These are phyloP conservation scores for Premnoplex brunnescens DNA, from an alignment of 2,797 vertebrate species.

Conservation along the genomic window DNA sequence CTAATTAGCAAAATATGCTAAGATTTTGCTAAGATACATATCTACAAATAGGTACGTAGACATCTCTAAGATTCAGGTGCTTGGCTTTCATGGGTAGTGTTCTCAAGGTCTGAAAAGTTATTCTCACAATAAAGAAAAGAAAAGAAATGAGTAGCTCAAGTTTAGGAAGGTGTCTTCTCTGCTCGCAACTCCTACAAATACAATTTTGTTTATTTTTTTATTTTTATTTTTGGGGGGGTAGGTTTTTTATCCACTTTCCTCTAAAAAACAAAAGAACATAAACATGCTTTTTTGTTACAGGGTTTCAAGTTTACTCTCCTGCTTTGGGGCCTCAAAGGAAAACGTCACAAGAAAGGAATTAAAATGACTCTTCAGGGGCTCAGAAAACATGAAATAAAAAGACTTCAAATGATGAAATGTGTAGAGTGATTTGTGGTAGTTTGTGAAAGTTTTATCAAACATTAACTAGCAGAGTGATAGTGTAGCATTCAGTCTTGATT, in stretches of 20 bases:
- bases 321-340: slow-evolving; percentile 58
- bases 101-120: neutral
- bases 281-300: slow-evolving; percentile 40
- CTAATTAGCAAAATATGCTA: neutral
- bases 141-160: neutral
- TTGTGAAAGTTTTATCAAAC: slow-evolving; percentile 61
- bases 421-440: slow-evolving; percentile 60
- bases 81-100: neutral
- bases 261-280: slow-evolving; percentile 40
- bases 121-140: neutral
- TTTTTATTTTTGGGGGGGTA: neutral
- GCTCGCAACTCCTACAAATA: neutral
- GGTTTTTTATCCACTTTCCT: neutral
- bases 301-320: slow-evolving; percentile 58
- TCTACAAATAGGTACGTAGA: neutral
- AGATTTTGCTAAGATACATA: neutral
- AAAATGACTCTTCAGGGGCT: slow-evolving; percentile 64
- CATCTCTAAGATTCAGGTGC: neutral
- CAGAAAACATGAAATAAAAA: slow-evolving; percentile 64
- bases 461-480: slow-evolving; percentile 47
- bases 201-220: neutral
- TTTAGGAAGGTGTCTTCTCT: neutral
- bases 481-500: neutral
- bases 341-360: slow-evolving; percentile 58
- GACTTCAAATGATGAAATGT: slow-evolving; percentile 60